Evolutionary conservation across 1,140 invertebrate species (phyloP), one percentile per base, ranked within the genome.

Genomic region (Anastrepha ludens): DNA sequence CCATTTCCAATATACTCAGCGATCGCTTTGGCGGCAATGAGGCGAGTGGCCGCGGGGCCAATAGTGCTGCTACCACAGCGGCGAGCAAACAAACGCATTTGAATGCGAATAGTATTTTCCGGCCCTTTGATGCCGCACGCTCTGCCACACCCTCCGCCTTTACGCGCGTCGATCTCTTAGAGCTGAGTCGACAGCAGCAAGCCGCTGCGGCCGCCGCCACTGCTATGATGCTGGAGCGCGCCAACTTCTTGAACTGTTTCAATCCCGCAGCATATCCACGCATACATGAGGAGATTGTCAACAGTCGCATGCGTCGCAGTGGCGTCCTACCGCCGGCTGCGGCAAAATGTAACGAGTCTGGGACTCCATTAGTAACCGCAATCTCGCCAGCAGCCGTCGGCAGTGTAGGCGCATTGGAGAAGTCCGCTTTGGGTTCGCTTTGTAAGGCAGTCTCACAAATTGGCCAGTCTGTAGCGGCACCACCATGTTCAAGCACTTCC

Each of bases 381-480:
- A 58, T 67, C 4, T 70, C 65, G 41, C 6, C 64, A 70, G 3
- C 87, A 89, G 17, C 87, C 58, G 55, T 86, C 15, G 59, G 85
- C 55, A 60, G 20, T 17, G 29, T 86, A 8, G 50, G 58, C 85
- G 58, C 55, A 41, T 20, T 87, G 39, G 91, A 92, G 85, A 91
- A 91, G 29, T 92, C 91, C 0, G 94, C 95, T 0, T 89, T 96
- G 86, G 95, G 95, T 0, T 95, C 95, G 3, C 90, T 95, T 41
- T 94, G 95, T 88, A 95, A 95, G 89, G 94, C 95, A 0, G 95
- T 96, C 15, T 95, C 95, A 0, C 95, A 95, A 88, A 95, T 95
- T 86, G 95, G 95, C 0, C 95, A 94, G 89, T 55, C 87, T 20
- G 44, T 86, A 0, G 41, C 41, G 85, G 5, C 87, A 86, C 3